Evolutionary conservation across 2,797 vertebrate species (phyloP).

Genomic region (Neopelma chrysocephalum): DNA sequence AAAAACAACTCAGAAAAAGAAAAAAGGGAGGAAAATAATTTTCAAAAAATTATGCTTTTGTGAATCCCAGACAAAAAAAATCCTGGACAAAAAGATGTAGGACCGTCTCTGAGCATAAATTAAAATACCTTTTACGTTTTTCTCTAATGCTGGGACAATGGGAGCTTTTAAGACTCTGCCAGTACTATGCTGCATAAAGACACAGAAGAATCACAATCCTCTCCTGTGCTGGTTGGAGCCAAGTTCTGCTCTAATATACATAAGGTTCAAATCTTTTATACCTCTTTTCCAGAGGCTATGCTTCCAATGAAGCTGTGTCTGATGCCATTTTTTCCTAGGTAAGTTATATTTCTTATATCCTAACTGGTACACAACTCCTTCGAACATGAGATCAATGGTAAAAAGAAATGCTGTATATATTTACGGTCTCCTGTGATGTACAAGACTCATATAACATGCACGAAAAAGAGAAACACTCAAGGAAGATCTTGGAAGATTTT

Average conservation of each 20-base stretch:
- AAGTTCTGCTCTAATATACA: not conserved
- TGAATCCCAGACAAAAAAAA: not conserved
- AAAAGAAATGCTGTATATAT: not conserved
- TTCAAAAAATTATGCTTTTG: rapidly evolving
- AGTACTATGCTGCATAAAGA: not conserved
- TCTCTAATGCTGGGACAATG: not conserved
- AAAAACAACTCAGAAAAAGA: not conserved
- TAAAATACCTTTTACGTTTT: not conserved
- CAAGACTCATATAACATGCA: not conserved
- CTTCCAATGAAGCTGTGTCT: not conserved
- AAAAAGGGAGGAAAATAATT: not conserved
- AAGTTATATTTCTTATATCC: not conserved
- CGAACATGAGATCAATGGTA: not conserved
- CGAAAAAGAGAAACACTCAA: not conserved
- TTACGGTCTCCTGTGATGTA: not conserved
- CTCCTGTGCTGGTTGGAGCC: not conserved
- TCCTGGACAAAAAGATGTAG: no score
- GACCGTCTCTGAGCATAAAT: not conserved
- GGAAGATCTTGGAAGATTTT: not conserved
- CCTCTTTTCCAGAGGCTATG: not conserved
- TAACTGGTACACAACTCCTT: not conserved
- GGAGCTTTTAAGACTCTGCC: not conserved
- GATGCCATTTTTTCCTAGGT: not conserved
- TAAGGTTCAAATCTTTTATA: not conserved
- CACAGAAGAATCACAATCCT: not conserved